A percentile compares a stretch with the other conserved stretches of the same genome.
Conservation (phyloP, 2,113 vertebrate genomes). For the Leucoraja erinaceus region DNA sequence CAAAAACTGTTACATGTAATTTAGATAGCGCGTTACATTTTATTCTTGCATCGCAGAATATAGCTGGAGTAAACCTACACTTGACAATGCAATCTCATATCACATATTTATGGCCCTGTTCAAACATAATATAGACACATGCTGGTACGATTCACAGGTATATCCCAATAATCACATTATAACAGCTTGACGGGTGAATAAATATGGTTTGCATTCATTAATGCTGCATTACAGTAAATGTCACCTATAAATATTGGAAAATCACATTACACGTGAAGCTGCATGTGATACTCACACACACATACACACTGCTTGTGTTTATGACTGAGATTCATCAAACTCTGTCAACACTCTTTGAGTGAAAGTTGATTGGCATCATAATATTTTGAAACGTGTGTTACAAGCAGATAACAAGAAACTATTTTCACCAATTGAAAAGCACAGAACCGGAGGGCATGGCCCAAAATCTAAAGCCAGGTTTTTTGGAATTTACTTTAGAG, state of each 20-base stretch:
- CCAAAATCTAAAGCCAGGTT: too few relatives aligned
- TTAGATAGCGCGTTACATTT: neutral
- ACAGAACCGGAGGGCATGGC: too few relatives aligned
- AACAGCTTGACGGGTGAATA: neutral
- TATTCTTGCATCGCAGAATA: neutral
- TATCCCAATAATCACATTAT: neutral
- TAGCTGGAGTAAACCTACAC: neutral
- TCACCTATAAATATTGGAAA: neutral
- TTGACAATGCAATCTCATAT: neutral
- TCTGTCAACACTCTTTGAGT: neutral
- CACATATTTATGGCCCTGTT: neutral
- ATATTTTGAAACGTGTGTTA: neutral
- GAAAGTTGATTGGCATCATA: neutral
- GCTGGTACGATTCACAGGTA: neutral
- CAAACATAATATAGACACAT: neutral
- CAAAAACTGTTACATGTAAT: neutral
- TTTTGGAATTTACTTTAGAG: too few relatives aligned
- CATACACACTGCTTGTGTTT: neutral
- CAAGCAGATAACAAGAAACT: neutral
- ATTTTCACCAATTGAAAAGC: too few relatives aligned
- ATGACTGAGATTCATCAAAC: neutral
- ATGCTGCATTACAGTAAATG: neutral
- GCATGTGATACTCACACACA: neutral
- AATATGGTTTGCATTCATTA: neutral
- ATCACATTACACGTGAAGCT: neutral